Evolutionary conservation across 2,888 invertebrate species (phyloP).

Genomic region (Idaea straminata): DNA sequence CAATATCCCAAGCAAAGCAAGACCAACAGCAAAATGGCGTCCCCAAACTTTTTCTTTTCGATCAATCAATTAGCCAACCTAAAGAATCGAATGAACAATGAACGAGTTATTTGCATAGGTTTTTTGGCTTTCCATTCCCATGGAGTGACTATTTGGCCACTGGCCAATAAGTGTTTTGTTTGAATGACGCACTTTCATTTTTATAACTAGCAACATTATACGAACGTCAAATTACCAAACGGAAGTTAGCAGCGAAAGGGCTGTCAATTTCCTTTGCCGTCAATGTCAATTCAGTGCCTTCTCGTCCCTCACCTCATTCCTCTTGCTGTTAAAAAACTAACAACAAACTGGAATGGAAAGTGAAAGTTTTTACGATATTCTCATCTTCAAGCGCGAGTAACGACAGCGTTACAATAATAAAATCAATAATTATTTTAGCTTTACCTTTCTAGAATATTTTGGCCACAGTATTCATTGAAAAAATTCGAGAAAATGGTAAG

Average conservation of each 20-base stretch:
- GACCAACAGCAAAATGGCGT: constrained; percentile 24
- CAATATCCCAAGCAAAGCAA: constrained; percentile 13
- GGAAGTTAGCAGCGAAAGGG: neutral
- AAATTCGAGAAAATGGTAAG: neutral
- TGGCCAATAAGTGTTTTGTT: no score
- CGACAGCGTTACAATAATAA: neutral
- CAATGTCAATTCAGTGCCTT: neutral
- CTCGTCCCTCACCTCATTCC: neutral
- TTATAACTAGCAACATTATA: neutral
- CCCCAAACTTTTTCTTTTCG: neutral
- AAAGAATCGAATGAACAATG: neutral
- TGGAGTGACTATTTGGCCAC: no score
- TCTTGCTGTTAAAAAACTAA: neutral
- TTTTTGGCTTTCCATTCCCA: neutral
- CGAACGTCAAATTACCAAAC: no score
- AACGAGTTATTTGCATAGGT: neutral
- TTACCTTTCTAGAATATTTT: neutral
- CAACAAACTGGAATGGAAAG: constrained; percentile 4
- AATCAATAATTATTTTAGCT: neutral
- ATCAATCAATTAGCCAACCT: neutral
- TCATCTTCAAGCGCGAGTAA: neutral
- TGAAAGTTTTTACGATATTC: constrained; percentile 2
- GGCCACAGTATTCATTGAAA: neutral
- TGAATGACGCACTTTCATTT: neutral
- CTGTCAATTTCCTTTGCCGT: neutral